These are phyloP conservation scores for Graphium colonna DNA, from an alignment of 2,888 invertebrate genomes.

Conservation along the genomic window DNA sequence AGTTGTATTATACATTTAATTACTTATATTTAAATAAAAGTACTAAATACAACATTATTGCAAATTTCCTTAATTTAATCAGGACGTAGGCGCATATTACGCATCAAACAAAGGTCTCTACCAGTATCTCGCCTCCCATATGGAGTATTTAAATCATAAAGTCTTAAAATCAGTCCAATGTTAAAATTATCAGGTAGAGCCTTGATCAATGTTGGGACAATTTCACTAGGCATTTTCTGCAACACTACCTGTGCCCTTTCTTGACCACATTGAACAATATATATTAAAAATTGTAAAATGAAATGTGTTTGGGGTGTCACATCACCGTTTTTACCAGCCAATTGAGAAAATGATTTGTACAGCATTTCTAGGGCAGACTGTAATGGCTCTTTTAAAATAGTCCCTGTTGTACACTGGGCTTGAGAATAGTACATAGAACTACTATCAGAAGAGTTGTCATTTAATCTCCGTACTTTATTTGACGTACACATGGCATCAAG, in stretches of 20 bases:
- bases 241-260: slow-evolving; percentile 85
- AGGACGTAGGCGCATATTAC: slow-evolving; percentile 87
- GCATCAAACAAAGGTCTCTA: slow-evolving; percentile 90
- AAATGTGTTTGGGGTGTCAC: slow-evolving; percentile 91
- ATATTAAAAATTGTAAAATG: slow-evolving; percentile 87
- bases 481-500: slow-evolving; percentile 79
- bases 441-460: slow-evolving; percentile 81
- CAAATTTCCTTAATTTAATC: slow-evolving; percentile 32
- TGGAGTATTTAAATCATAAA: slow-evolving; percentile 88
- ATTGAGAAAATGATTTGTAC: slow-evolving; percentile 85
- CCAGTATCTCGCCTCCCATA: slow-evolving; percentile 92
- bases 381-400: slow-evolving; percentile 81
- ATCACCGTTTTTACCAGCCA: slow-evolving; percentile 86
- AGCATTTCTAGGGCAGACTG: slow-evolving; percentile 83
- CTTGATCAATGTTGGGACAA: slow-evolving; percentile 90
- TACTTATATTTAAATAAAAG: too few species aligned
- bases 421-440: slow-evolving; percentile 72
- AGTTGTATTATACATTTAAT: too few species aligned
- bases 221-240: slow-evolving; percentile 86
- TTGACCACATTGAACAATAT: slow-evolving; percentile 87
- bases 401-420: slow-evolving; percentile 46
- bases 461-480: slow-evolving; percentile 82
- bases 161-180: slow-evolving; percentile 85
- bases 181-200: slow-evolving; percentile 88
- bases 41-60: not conserved